Evolutionary conservation across 2,113 vertebrate genomes (phyloP).

Genomic region (Zosterops hypoxanthus): DNA sequence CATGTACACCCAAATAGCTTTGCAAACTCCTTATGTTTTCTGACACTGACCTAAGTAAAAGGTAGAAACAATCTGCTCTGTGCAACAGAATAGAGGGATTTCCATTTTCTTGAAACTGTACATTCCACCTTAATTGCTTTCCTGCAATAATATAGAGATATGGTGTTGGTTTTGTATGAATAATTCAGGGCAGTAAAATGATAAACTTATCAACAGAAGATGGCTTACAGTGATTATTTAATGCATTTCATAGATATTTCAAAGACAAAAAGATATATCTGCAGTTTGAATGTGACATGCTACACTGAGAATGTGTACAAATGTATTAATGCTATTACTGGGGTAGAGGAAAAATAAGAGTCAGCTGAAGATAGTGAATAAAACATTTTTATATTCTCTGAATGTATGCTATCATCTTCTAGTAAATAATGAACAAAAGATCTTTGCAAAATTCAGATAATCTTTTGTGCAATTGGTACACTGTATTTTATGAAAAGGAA

Average conservation of each 20-base stretch:
- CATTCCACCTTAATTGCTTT: slow-evolving; percentile 23
- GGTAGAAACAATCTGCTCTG: background rate
- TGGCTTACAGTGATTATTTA: slow-evolving; percentile 40
- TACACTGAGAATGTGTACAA: background rate
- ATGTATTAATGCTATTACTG: background rate
- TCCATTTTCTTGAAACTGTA: background rate
- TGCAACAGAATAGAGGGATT: background rate
- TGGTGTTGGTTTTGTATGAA: slow-evolving; percentile 11
- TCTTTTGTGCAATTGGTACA: background rate
- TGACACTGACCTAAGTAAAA: background rate
- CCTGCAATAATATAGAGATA: background rate
- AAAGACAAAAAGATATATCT: slow-evolving; percentile 42
- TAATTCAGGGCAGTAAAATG: slow-evolving; percentile 52
- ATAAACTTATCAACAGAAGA: slow-evolving; percentile 47
- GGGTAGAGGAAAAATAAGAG: slow-evolving; percentile 10
- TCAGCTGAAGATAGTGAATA: slow-evolving; percentile 39
- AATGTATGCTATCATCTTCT: background rate
- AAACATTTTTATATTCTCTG: slow-evolving; percentile 42
- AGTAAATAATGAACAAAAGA: slow-evolving; percentile 39
- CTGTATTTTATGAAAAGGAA: background rate
- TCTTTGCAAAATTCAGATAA: slow-evolving; percentile 30
- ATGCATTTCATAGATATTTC: slow-evolving; percentile 26
- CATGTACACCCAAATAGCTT: background rate
- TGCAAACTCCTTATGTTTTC: background rate
- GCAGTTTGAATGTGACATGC: background rate